These are phyloP conservation scores for Podiceps cristatus DNA, from an alignment of 2,113 vertebrate genomes.

Conservation along the genomic window DNA sequence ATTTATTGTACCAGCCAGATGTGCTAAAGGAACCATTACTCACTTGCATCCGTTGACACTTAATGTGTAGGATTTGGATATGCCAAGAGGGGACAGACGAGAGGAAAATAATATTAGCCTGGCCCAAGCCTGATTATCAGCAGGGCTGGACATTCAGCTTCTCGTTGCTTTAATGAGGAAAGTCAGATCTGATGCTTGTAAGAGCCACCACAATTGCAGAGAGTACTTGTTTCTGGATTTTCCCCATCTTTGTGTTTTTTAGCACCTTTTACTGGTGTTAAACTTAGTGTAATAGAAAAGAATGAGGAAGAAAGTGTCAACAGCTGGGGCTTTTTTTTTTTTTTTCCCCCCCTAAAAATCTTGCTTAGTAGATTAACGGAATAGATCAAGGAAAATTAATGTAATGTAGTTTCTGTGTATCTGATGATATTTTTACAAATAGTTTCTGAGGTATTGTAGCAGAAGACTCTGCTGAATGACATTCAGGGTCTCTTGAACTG, in stretches of 20 bases:
- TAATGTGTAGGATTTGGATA: neutral
- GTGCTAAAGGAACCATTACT: neutral
- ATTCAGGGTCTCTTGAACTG: neutral
- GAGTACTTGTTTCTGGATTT: neutral
- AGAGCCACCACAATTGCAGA: neutral
- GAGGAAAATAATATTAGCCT: neutral
- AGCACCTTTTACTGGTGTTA: neutral
- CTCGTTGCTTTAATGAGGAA: neutral
- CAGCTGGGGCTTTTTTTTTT: neutral
- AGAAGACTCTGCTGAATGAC: neutral
- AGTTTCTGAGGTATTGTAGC: neutral
- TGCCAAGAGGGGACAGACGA: neutral
- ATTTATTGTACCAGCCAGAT: neutral
- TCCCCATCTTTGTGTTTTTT: neutral
- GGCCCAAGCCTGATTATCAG: neutral
- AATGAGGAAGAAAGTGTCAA: neutral
- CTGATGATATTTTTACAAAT: neutral
- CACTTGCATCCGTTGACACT: neutral
- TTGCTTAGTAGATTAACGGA: neutral
- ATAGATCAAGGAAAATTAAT: neutral
- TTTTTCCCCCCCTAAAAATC: neutral
- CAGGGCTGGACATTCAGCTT: neutral
- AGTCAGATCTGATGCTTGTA: neutral
- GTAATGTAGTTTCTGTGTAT: rapidly evolving
- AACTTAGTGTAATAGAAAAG: neutral